Evolutionary conservation across 2,888 invertebrate genomes (phyloP), one percentile per base, ranked within the genome.

Genomic region (Eupsilia transversa): DNA sequence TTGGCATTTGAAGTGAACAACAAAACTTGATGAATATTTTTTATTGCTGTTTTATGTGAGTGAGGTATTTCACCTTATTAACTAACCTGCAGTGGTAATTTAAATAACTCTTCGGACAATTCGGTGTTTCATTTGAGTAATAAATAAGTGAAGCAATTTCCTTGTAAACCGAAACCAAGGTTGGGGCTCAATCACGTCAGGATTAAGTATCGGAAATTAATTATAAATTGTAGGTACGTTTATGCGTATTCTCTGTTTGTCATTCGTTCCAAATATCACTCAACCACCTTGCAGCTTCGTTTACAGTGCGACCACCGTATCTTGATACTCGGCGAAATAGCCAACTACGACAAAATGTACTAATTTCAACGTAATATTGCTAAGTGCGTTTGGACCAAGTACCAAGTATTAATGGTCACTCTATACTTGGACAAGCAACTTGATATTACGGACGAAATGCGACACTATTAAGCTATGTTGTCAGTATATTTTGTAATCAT

Each of bases 211-310:
- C 86, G 87, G 87, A 90, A 87, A 90, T 86, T 86, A 87, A 88
- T 87, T 87, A 84, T 73, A 81, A 64, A 77, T 52, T 20, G 49
- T 74, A 77, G 43, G 69, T 52, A 60, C 35, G 74, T 82, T 78
- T 64, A 70, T 61, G 60, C 61, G 79, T 74, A 63, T 57, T 67
- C 66, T 84, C 60, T 52, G 77, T 87, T 81, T 77, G 74, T 78
- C 72, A 63, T 74, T 70, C 74, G 85, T 84, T 88, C 87, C 73
- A 92, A 92, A 93, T 92, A 92, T 86, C 92, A 91, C 90, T 88
- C 81, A 90, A 74, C 88, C 85, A 89, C 92, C 92, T 93, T 92
- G 92, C 79, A 83, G 85, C 63, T 74, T 82, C 79, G 77, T 73
- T 43, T 72, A 64, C 33, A 66, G 64, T 49, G 43, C 82, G 54